These are phyloP conservation scores for Prunella himalayana DNA, from an alignment of 2,113 vertebrate genomes.

Conservation along the genomic window DNA sequence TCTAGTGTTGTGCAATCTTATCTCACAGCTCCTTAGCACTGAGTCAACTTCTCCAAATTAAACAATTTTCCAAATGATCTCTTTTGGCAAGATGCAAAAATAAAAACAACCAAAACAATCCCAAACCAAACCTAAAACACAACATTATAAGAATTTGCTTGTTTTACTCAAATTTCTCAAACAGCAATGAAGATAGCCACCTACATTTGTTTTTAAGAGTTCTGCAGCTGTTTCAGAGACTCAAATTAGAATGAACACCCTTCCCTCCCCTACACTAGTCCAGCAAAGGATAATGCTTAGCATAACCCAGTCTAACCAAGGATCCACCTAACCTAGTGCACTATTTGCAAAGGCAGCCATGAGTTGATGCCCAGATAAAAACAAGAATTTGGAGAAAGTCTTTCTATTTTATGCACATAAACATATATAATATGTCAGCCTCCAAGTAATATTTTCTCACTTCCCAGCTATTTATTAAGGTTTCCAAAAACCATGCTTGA, in stretches of 20 bases:
- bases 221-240: not conserved
- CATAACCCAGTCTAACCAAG: not conserved
- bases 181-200: not conserved
- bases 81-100: not conserved
- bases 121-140: not conserved
- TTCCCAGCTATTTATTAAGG: not conserved
- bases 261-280: not conserved
- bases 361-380: not conserved
- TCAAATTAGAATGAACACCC: not conserved
- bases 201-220: not conserved
- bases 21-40: not conserved
- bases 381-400: not conserved
- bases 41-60: not conserved
- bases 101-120: not conserved
- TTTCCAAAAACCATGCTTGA: not conserved
- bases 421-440: not conserved
- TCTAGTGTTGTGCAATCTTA: not conserved
- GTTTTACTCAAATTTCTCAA: not conserved
- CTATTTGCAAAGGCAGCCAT: not conserved
- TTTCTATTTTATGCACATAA: not conserved
- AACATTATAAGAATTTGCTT: not conserved
- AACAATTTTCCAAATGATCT: not conserved
- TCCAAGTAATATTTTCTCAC: not conserved
- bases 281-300: not conserved
- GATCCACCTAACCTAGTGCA: not conserved